Evolutionary conservation across 2,797 vertebrate genomes (phyloP), one percentile per base, ranked within the genome.

Genomic region (Tenualosa ilisha): DNA sequence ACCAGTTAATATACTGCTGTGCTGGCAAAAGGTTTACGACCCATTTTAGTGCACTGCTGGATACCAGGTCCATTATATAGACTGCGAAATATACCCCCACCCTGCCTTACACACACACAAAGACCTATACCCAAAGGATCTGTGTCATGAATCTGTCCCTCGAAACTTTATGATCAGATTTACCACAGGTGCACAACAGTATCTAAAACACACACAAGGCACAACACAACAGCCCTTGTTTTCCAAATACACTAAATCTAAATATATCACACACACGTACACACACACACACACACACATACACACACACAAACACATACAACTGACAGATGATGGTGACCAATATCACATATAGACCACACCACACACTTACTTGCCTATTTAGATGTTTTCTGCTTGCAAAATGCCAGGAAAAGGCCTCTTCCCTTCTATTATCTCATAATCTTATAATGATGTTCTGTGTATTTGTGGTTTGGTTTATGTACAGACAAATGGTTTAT

Each of bases 41-140:
- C 72, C 72, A 79, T 79, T 46, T 46, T n/a, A 40, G 72, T 43
- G 40, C 68, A 37, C 37, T 72, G 68, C 26, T 79, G 8, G 68
- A 43, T 79, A 43, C 72, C 40, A 79, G 17, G 37, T 79, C 37
- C 40, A 46, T 79, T 79, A 79, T 75, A 75, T 79, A 22, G 72
- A 22, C 17, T 79, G 40, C 46, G 72, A 79, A 79, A 79, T 79
- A 20, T 79, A 75, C 31, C 65, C 65, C 65, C 65, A 6, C 46
- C 72, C 37, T n/a, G n/a, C 17, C 31, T 24, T n/a, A n/a, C n/a
- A 63, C n/a, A n/a, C 61, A 63, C 54, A 56, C 54, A 61, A 20
- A 65, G 2, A 24, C 63, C 0, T n/a, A 24, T 8, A 24, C 63
- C n/a, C 26, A 72, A 72, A 17, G 68, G 13, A 2, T 22, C 54